Base-by-base conservation (phyloP, 2,797 vertebrate species). In the Muraenolepis orangiensis region DNA sequence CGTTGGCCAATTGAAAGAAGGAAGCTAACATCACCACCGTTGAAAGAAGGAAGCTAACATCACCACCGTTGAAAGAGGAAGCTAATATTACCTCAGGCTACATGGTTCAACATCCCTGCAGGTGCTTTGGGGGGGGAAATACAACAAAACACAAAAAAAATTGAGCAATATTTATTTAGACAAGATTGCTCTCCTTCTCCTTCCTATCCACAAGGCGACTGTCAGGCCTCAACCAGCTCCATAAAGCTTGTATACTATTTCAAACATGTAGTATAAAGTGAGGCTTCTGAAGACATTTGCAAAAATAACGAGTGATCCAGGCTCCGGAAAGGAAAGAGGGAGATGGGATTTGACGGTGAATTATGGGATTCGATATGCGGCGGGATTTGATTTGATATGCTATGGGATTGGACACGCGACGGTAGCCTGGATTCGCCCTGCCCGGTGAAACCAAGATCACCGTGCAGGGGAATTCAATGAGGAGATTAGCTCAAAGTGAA, bases 401-500 rank as follows among this genome's bases (percentile, higher is more conserved):
- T 3, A 8, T 0, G n/a, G 34, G 32, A 84, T 76, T 73, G 67
- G 66, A 76, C 75, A 68, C 7, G 31, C 51, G 6, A 57, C n/a
- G 51, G 57, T 28, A 38, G 57, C 32, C 32, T 28, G 70, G 70
- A 73, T 31, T 30, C 70, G 46, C 69, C 78, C 76, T 6, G 31
- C n/a, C 79, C 76, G 76, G 79, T 70, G 67, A 79, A 81, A 76
- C 69, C 68, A 28, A 79, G 80, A 82, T 74, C 69, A 79, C 31
- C 16, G 6, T 74, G 74, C 75, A 73, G 61, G 2, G 71, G 80
- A 74, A 78, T 78, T 67, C 84, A 82, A 84, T 84, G 69, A 82
- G 75, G 79, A 84, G 82, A 84, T 78, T 77, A 79, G 74, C 82
- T 69, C 32, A 77, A 61, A 81, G 31, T 12, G 29, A 76, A 78